Percentiles rank a stretch among this genome's conserved stretches.
These are phyloP conservation scores for Euspilapteryx auroguttella DNA, from an alignment of 2,888 invertebrate species.

Conservation along the genomic window DNA sequence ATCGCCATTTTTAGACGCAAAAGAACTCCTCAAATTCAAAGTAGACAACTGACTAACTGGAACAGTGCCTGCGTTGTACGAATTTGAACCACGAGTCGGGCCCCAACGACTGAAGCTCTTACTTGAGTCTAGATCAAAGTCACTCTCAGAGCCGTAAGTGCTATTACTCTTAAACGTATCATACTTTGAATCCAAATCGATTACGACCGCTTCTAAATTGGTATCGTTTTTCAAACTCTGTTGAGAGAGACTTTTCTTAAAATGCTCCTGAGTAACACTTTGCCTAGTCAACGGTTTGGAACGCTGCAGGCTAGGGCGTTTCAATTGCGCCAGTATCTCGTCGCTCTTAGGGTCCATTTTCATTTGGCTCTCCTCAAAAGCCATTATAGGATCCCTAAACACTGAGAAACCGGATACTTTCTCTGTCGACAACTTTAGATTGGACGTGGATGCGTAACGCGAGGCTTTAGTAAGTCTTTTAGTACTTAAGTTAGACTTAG, in stretches of 20 bases:
- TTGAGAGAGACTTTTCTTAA: constrained; percentile 38
- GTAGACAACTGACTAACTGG: constrained; percentile 46
- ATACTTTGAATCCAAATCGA: constrained; percentile 32
- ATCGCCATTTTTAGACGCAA: constrained; percentile 16
- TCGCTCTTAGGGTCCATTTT: constrained; percentile 12
- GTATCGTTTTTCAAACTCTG: constrained; percentile 41
- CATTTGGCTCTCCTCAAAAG: constrained; percentile 22
- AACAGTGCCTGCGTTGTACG: constrained; percentile 7
- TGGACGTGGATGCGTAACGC: constrained; percentile 38
- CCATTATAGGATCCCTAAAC: constrained; percentile 45
- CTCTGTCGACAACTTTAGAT: constrained; percentile 38
- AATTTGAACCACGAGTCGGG: constrained; percentile 12
- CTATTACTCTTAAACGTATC: too few species aligned
- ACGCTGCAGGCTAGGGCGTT: constrained; percentile 13
- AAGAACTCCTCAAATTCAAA: constrained; percentile 24
- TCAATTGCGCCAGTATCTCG: constrained; percentile 1
- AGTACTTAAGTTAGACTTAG: constrained; percentile 15
- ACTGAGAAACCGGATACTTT: constrained; percentile 47
- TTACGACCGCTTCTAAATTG: constrained; percentile 39
- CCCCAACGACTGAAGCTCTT: constrained; percentile 21
- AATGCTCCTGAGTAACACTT: too few species aligned
- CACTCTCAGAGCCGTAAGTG: too few species aligned
- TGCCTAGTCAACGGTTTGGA: constrained; percentile 16
- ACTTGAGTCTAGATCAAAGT: constrained; percentile 15
- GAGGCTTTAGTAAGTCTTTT: constrained; percentile 24